These are phyloP conservation scores for Cyprinodon diabolis DNA, from an alignment of 2,797 vertebrate species.

Conservation along the genomic window DNA sequence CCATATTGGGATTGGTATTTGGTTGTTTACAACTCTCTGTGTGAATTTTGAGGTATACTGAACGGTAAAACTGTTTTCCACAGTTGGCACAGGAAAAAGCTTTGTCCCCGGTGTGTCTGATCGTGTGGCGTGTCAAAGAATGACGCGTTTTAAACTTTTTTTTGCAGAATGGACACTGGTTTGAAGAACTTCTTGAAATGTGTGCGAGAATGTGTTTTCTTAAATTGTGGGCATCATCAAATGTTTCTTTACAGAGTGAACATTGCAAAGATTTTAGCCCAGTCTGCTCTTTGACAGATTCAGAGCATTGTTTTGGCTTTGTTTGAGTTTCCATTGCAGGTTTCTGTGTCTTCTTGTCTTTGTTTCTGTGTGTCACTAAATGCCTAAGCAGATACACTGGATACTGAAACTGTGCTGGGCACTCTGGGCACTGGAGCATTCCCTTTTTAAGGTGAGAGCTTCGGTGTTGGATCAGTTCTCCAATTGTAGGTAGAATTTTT, in stretches of 20 bases:
- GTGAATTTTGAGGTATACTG: constrained; percentile 65
- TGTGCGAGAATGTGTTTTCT: constrained; percentile 77
- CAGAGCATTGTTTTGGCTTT: constrained; percentile 19
- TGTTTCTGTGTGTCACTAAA: constrained; percentile 64
- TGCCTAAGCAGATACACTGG: constrained; percentile 76
- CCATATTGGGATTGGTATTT: constrained; percentile 48
- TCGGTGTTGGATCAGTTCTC: constrained; percentile 80
- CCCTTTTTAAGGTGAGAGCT: constrained; percentile 73
- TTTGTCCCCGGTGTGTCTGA: constrained; percentile 76
- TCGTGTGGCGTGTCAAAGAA: constrained; percentile 75
- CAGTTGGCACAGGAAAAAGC: constrained; percentile 72
- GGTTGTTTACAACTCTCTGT: constrained; percentile 55
- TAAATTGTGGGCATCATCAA: constrained; percentile 61
- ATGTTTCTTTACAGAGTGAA: constrained; percentile 73
- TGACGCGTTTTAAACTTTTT: constrained; percentile 51
- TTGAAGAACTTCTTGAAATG: constrained; percentile 54
- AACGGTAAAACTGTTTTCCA: constrained; percentile 71
- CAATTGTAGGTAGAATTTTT: constrained; percentile 75
- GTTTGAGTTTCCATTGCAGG: constrained; percentile 18
- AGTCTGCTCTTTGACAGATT: constrained; percentile 30
- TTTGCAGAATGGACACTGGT: constrained; percentile 80
- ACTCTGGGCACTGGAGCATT: constrained; percentile 80
- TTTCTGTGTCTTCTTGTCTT: constrained; percentile 24
- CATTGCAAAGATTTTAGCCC: constrained; percentile 57
- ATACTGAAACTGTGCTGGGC: constrained; percentile 73